Evolutionary conservation across 2,797 vertebrate species (phyloP).

Genomic region (Iguana delicatissima): DNA sequence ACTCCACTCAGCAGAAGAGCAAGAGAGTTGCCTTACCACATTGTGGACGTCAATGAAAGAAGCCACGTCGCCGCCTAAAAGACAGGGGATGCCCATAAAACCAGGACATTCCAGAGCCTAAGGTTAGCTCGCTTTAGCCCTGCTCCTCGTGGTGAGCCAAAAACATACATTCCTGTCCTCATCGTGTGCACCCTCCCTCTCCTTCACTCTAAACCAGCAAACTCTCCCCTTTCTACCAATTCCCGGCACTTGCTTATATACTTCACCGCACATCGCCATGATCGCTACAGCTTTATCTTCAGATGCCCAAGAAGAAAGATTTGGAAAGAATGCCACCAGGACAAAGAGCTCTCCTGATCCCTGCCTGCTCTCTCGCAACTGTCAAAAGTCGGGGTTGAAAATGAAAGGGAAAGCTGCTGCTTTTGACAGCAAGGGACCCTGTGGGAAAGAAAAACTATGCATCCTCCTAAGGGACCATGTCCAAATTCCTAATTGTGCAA

Average conservation of each 20-base stretch:
- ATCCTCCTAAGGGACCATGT: not conserved
- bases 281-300: not conserved
- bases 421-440: not conserved
- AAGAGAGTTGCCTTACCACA: too few relatives aligned
- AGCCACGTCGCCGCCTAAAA: too few relatives aligned
- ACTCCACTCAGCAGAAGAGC: not conserved
- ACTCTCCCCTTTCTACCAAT: fast-evolving
- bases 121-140: fast-evolving
- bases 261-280: not conserved
- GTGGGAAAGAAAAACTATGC: not conserved
- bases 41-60: too few relatives aligned
- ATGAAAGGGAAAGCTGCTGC: not conserved
- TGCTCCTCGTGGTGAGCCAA: too few relatives aligned
- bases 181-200: not conserved
- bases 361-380: not conserved
- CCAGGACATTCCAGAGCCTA: too few relatives aligned
- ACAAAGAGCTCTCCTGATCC: not conserved
- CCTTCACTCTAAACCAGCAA: not conserved
- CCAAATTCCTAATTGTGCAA: not conserved
- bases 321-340: too few relatives aligned
- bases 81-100: too few relatives aligned
- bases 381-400: not conserved
- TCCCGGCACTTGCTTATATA: too few relatives aligned
- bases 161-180: not conserved
- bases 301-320: not conserved